A percentile compares a stretch with the other conserved stretches of the same genome.
Conservation (phyloP, 2,888 invertebrate genomes). For the Lasioglossum oenotherae region DNA sequence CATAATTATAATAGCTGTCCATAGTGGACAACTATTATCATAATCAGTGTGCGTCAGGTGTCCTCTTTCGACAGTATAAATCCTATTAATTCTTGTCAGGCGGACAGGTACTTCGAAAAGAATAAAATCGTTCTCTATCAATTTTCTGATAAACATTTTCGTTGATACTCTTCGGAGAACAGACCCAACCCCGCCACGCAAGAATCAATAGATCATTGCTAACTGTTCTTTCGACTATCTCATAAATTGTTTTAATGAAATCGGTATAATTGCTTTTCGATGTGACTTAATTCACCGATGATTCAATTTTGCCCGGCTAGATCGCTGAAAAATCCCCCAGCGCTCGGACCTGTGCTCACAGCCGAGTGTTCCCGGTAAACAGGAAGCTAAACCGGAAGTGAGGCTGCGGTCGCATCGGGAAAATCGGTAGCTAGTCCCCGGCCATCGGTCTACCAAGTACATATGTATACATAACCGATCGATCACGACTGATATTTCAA, state of each 20-base stretch:
- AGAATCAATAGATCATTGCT: neutral
- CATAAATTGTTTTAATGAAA: neutral
- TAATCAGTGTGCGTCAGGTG: neutral
- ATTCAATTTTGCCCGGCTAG: slow-evolving; percentile 9
- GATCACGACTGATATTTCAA: slow-evolving; percentile 3
- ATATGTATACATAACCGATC: neutral
- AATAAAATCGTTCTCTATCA: neutral
- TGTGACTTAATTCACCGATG: neutral
- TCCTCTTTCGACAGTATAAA: neutral
- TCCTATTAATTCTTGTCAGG: neutral
- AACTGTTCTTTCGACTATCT: neutral
- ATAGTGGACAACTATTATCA: neutral
- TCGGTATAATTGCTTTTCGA: neutral
- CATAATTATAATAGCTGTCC: neutral
- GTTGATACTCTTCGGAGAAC: neutral
- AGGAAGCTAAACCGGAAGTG: slow-evolving; percentile 15
- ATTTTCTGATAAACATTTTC: neutral
- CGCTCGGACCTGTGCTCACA: slow-evolving; percentile 43
- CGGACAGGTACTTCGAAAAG: neutral
- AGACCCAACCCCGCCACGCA: neutral
- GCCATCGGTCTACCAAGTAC: neutral
- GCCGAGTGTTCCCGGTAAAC: slow-evolving; percentile 38
- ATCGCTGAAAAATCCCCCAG: neutral
- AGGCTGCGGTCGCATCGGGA: slow-evolving; percentile 12
- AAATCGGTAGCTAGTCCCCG: slow-evolving; percentile 36